A percentile compares a stretch with the other conserved stretches of the same genome.
Conservation (phyloP, 1,140 invertebrate species). For the Proctacanthus coquilletti region DNA sequence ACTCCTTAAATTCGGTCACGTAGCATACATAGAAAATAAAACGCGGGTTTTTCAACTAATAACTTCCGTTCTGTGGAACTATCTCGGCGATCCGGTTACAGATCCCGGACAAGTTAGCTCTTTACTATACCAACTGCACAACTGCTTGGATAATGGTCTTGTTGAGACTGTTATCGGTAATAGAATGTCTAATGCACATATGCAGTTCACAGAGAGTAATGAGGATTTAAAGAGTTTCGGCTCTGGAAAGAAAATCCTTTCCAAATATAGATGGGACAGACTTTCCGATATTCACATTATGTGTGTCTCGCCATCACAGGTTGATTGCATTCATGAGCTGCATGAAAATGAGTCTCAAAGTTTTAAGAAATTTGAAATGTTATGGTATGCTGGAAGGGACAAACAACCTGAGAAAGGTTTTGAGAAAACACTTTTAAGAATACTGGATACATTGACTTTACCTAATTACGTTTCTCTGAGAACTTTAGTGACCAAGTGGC, state of each 20-base stretch:
- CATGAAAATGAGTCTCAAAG: conserved; percentile 39
- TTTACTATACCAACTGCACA: conserved; percentile 25
- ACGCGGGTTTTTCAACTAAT: conserved; percentile 50
- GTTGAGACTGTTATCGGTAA: conserved; percentile 25
- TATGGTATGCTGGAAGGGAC: conserved; percentile 69
- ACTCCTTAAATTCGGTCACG: conserved; percentile 44
- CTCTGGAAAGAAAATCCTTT: conserved; percentile 1
- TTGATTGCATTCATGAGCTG: conserved; percentile 12
- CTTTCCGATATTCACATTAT: conserved; percentile 21
- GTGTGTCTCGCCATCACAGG: conserved; percentile 11
- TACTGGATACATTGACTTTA: conserved; percentile 21
- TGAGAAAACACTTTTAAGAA: conserved; percentile 24
- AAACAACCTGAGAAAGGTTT: conserved; percentile 31
- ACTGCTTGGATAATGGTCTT: conserved; percentile 25
- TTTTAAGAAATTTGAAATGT: conserved; percentile 55
- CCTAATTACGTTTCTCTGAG: conserved; percentile 26
- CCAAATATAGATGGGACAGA: conserved; percentile 13
- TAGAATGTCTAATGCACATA: conserved; percentile 15
- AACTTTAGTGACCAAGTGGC: conserved; percentile 30
- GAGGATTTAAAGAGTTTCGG: neutral
- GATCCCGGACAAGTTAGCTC: conserved; percentile 21
- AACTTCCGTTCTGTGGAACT: conserved; percentile 25
- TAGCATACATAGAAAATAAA: conserved; percentile 43
- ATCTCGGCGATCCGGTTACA: conserved; percentile 14
- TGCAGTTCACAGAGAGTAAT: neutral